Evolutionary conservation across 2,888 invertebrate genomes (phyloP).

Genomic region (Parthenolecanium corni): DNA sequence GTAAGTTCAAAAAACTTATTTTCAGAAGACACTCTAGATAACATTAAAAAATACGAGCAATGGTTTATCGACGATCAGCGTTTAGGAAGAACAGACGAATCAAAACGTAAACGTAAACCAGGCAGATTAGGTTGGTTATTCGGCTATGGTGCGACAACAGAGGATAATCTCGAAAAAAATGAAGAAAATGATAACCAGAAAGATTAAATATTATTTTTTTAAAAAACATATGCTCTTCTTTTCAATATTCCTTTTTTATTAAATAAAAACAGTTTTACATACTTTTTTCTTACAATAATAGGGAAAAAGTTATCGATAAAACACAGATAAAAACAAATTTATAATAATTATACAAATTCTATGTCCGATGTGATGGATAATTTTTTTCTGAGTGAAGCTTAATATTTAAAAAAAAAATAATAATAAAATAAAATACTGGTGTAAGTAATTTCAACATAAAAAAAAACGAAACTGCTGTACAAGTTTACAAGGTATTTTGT

Average conservation of each 20-base stretch:
- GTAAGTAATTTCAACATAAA: slow-evolving; percentile 14
- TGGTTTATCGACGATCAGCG: slow-evolving; percentile 33
- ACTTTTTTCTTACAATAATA: no score
- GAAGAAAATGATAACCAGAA: not conserved
- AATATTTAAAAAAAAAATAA: not conserved
- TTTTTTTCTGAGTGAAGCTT: slow-evolving; percentile 5
- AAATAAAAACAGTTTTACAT: no score
- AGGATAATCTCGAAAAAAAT: not conserved
- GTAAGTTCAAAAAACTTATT: no score
- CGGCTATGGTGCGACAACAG: slow-evolving; percentile 29
- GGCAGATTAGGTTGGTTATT: slow-evolving; percentile 27
- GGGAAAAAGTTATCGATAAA: no score
- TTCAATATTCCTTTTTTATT: no score
- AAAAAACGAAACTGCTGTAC: slow-evolving; percentile 5
- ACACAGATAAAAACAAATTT: no score
- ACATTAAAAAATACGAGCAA: slow-evolving; percentile 31
- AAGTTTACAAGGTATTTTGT: not conserved
- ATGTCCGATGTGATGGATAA: no score
- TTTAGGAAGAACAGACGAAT: slow-evolving; percentile 33
- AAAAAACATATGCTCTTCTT: no score
- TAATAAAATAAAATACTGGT: no score
- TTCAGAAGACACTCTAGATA: slow-evolving; percentile 13
- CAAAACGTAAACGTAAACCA: slow-evolving; percentile 31
- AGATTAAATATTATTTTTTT: no score
- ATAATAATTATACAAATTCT: no score